Evolutionary conservation across 1,140 invertebrate genomes (phyloP).

Genomic region (Teleopsis dalmanni): DNA sequence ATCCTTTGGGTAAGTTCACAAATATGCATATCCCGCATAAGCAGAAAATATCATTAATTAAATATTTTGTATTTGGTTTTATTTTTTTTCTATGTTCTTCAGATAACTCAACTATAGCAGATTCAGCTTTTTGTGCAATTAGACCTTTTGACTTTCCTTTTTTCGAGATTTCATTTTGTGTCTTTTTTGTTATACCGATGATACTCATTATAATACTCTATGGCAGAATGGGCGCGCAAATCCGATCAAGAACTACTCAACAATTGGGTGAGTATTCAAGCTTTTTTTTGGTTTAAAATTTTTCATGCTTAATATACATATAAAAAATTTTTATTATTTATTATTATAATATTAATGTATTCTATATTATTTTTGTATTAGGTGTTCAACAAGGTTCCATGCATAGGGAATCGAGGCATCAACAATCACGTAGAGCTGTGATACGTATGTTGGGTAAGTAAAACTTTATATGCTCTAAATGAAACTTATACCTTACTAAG

Average conservation of each 20-base stretch:
- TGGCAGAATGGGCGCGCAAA: slow-evolving; percentile 64
- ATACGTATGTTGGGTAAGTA: slow-evolving; percentile 76
- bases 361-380: slow-evolving; percentile 12
- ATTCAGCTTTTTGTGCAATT: slow-evolving; percentile 74
- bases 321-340: background rate
- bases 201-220: slow-evolving; percentile 69
- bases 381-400: slow-evolving; percentile 51
- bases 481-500: background rate
- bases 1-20: slow-evolving; percentile 54
- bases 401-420: slow-evolving; percentile 57
- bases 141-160: slow-evolving; percentile 57
- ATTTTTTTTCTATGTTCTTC: background rate
- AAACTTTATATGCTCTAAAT: background rate
- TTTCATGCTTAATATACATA: background rate
- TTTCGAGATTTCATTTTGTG: slow-evolving; percentile 69
- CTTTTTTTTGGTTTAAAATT: background rate
- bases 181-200: slow-evolving; percentile 81
- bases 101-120: slow-evolving; percentile 47
- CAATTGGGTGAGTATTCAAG: slow-evolving; percentile 40
- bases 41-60: background rate
- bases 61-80: background rate
- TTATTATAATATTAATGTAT: background rate
- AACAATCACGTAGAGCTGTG: slow-evolving; percentile 64
- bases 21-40: background rate
- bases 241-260: slow-evolving; percentile 52